Percentiles rank a stretch among this genome's conserved stretches.
Evolutionary conservation across 2,888 invertebrate species (phyloP).

Genomic region (Homarus gammarus): DNA sequence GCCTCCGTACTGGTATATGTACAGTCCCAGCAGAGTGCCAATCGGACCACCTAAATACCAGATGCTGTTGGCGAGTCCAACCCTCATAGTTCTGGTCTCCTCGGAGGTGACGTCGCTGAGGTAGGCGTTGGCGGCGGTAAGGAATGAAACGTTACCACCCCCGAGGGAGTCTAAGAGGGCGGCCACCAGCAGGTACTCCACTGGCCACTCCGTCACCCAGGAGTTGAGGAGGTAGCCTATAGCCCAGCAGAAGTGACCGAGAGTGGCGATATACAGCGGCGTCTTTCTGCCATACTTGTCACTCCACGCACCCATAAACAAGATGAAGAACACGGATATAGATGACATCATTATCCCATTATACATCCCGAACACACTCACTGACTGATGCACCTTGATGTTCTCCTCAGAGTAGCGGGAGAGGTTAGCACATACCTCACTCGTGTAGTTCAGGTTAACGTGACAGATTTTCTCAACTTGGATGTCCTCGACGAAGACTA

Average conservation of each 20-base stretch:
- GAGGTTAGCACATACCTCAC: slow-evolving; percentile 64
- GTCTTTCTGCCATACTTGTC: slow-evolving; percentile 75
- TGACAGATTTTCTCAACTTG: slow-evolving; percentile 75
- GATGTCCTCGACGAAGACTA: slow-evolving; percentile 74
- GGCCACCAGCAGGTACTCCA: slow-evolving; percentile 60
- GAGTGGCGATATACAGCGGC: slow-evolving; percentile 76
- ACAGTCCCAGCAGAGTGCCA: slow-evolving; percentile 55
- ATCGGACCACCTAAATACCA: slow-evolving; percentile 68
- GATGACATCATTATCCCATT: slow-evolving; percentile 70
- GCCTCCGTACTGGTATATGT: slow-evolving; percentile 61
- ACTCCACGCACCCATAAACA: slow-evolving; percentile 70
- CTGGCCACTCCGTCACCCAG: slow-evolving; percentile 51
- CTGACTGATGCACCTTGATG: slow-evolving; percentile 48
- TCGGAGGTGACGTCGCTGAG: slow-evolving; percentile 71
- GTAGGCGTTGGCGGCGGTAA: slow-evolving; percentile 67
- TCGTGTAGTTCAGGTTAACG: slow-evolving; percentile 65
- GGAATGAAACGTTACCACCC: slow-evolving; percentile 62
- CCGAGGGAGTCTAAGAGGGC: slow-evolving; percentile 65
- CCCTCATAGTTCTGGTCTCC: slow-evolving; percentile 63
- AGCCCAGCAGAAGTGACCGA: slow-evolving; percentile 77
- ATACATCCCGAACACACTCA: slow-evolving; percentile 71
- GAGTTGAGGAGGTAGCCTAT: slow-evolving; percentile 72
- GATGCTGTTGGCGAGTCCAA: slow-evolving; percentile 67
- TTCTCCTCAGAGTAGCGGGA: slow-evolving; percentile 47
- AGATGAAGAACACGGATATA: slow-evolving; percentile 64